These are phyloP conservation scores for Chromoteleia sp. DNA, from an alignment of 2,888 invertebrate genomes.

Conservation along the genomic window DNA sequence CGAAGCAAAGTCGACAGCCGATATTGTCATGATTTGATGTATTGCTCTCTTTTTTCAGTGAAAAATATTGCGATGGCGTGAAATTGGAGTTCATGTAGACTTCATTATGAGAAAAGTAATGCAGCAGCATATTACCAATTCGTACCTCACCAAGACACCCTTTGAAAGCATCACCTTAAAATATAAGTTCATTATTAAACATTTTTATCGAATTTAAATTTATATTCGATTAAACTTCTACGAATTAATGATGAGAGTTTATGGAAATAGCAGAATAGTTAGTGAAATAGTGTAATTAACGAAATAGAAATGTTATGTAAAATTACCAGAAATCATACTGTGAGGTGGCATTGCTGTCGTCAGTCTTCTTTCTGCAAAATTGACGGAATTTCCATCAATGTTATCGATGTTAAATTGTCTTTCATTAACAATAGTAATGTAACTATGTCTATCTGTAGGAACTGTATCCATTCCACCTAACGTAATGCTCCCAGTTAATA, in stretches of 20 bases:
- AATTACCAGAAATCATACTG: slow-evolving; percentile 78
- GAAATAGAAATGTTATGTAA: background rate
- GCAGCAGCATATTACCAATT: slow-evolving; percentile 92
- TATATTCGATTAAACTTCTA: too few relatives aligned
- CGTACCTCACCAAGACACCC: slow-evolving; percentile 96
- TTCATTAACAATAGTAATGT: slow-evolving; percentile 75
- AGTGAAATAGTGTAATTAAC: too few relatives aligned
- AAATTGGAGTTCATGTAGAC: slow-evolving; percentile 87
- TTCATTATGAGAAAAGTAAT: slow-evolving; percentile 92
- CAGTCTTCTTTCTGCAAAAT: slow-evolving; percentile 78
- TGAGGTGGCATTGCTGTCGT: slow-evolving; percentile 80
- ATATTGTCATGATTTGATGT: slow-evolving; percentile 81
- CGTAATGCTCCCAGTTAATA: slow-evolving; percentile 80
- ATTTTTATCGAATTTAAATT: background rate
- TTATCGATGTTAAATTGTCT: slow-evolving; percentile 74
- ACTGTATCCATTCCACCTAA: slow-evolving; percentile 79
- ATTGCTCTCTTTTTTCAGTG: slow-evolving; percentile 76
- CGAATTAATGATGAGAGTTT: too few relatives aligned
- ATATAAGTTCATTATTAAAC: background rate
- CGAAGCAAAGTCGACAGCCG: slow-evolving; percentile 94
- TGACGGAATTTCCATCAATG: slow-evolving; percentile 80
- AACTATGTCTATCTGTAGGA: slow-evolving; percentile 77
- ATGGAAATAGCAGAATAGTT: too few relatives aligned
- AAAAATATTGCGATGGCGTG: slow-evolving; percentile 83
- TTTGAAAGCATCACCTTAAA: slow-evolving; percentile 85